Percentiles rank a stretch among this genome's conserved stretches.
These are phyloP conservation scores for Papilio xuthus DNA, from an alignment of 1,140 invertebrate species.

Conservation along the genomic window DNA sequence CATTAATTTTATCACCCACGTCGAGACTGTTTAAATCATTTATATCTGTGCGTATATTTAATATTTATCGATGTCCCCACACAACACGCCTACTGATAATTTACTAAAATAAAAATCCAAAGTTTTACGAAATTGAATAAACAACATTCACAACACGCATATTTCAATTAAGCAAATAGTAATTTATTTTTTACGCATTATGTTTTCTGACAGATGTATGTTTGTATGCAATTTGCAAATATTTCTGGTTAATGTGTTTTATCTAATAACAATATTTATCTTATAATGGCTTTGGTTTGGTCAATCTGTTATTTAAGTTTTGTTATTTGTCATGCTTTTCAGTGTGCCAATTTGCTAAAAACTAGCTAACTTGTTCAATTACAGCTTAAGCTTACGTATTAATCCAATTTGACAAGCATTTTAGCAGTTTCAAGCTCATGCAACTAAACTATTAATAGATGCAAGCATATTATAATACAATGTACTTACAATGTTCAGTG, in stretches of 20 bases:
- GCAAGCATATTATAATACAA: background rate
- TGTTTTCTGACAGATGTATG: background rate
- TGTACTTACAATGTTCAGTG: background rate
- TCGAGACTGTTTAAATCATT: background rate
- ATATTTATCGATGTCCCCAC: background rate
- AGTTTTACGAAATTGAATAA: background rate
- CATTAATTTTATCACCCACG: slow-evolving; percentile 7
- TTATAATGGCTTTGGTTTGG: background rate
- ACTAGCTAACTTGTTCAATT: background rate
- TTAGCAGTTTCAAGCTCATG: background rate
- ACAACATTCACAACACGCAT: background rate
- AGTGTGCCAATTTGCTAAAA: background rate
- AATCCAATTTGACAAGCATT: background rate
- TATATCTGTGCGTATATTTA: background rate
- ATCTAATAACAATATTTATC: background rate
- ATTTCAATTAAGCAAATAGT: background rate
- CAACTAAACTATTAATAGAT: background rate
- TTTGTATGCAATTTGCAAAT: background rate
- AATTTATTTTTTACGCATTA: background rate
- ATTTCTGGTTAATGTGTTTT: background rate
- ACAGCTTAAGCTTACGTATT: background rate
- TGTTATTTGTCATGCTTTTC: background rate
- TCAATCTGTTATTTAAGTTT: background rate
- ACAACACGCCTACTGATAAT: background rate
- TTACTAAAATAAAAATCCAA: background rate